Base-by-base conservation (phyloP, 2,888 invertebrate species). In the Tenthredo notha region DNA sequence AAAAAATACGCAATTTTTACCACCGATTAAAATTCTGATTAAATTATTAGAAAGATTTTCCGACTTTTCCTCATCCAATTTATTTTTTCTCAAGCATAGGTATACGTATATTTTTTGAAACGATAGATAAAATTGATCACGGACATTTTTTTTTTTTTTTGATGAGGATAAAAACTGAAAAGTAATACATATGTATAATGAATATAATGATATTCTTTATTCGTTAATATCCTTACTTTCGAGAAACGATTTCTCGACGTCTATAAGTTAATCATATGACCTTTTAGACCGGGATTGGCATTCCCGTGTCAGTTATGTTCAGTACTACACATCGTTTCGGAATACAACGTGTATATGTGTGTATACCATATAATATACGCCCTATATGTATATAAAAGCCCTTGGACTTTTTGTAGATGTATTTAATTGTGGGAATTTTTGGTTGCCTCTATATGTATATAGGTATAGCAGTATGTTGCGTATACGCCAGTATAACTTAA, bases 301-400 rank as follows among this genome's bases (percentile, higher is more conserved):
- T 75, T 75, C 75, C 75, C 15, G 40, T 40, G 15, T 75, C 47
- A 40, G 47, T 40, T 50, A 75, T 47, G 47, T 15, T 75, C 25
- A 25, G 75, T 47, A 25, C 47, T 25, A 75, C 75, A 47, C 75
- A 50, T 47, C 75, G 21, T 75, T 75, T 21, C 50, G 75, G 25
- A 75, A 75, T 40, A 75, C n/a, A 18, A 21, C 10, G 12, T 12
- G 5, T 47, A 25, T 47, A n/a, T 47, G n/a, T n/a, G 33, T 72
- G 18, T 21, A 21, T 29, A 75, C 3, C 9, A 77, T 29, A 50
- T 29, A 9, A 77, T 18, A 50, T 29, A 18, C 15, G 21, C 37
- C 37, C 37, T 54, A 67, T 47, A 74, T 40, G 4, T 33, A 33
- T n/a, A 43, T 15, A n/a, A 12, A 21, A 7, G 29, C 74, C 74